Conservation (phyloP, 2,797 vertebrate genomes). For the Thaleichthys pacificus region DNA sequence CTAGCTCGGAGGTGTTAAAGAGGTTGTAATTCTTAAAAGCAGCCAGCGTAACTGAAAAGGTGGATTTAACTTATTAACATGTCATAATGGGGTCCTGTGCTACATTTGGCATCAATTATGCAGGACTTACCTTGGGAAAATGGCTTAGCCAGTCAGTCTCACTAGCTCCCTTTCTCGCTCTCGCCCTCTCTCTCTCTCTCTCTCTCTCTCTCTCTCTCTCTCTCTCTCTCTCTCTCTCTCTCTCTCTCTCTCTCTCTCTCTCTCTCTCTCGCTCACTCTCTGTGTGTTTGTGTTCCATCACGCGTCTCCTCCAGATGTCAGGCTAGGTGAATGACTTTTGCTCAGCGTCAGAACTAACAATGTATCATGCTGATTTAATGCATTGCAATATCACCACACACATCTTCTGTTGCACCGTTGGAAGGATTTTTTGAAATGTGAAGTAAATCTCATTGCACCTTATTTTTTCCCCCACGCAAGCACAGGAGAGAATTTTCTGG, state of each 20-base stretch:
- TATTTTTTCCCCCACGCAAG: neutral
- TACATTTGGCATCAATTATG: constrained; percentile 65
- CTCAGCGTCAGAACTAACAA: constrained; percentile 17
- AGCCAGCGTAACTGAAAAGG: constrained; percentile 41
- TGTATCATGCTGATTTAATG: constrained; percentile 1
- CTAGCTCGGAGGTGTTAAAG: constrained; percentile 12
- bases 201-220: no score
- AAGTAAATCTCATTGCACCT: neutral
- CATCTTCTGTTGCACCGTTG: no score
- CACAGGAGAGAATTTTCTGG: constrained; percentile 19
- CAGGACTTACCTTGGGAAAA: constrained; percentile 33
- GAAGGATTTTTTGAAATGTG: neutral
- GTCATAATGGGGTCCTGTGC: constrained; percentile 61
- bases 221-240: no score
- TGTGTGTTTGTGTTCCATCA: constrained; percentile 18
- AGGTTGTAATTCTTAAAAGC: constrained; percentile 61
- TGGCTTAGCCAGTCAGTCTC: constrained; percentile 14
- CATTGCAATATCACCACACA: no score
- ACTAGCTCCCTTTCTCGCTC: constrained; percentile 9
- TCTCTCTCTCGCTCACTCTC: constrained; percentile 4
- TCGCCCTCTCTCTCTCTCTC: no score
- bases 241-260: no score
- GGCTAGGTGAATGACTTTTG: constrained; percentile 33
- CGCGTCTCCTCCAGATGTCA: constrained; percentile 57
- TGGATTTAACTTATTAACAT: constrained; percentile 64